Conservation (phyloP, 2,888 invertebrate genomes). For the Poecilobothrus nobilitatus region DNA sequence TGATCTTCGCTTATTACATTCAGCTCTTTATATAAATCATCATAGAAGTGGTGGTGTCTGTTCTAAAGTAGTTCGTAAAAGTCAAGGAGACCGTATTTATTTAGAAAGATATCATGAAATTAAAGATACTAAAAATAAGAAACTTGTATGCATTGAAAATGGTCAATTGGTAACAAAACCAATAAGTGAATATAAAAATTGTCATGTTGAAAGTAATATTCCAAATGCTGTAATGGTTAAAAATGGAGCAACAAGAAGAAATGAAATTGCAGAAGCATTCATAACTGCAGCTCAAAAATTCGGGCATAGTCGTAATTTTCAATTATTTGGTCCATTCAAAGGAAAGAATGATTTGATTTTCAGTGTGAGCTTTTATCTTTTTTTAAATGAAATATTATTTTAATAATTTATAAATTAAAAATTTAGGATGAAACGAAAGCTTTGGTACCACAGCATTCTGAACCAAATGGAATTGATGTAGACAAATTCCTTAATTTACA, state of each 20-base stretch:
- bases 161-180: slow-evolving; percentile 24
- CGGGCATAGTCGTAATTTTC: slow-evolving; percentile 36
- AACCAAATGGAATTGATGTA: too few species aligned
- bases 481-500: too few species aligned
- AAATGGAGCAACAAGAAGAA: slow-evolving; percentile 23
- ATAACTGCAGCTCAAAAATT: slow-evolving; percentile 28
- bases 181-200: slow-evolving; percentile 34
- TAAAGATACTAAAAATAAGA: background rate
- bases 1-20: background rate
- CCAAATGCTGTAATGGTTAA: slow-evolving; percentile 17
- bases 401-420: too few species aligned
- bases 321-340: slow-evolving; percentile 37
- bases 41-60: background rate
- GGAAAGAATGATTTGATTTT: slow-evolving; percentile 36
- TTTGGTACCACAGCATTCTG: too few species aligned
- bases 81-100: background rate
- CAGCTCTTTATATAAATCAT: background rate
- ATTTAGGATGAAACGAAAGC: too few species aligned
- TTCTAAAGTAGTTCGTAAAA: background rate
- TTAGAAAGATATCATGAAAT: background rate
- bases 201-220: slow-evolving; percentile 38
- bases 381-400: too few species aligned
- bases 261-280: slow-evolving; percentile 32
- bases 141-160: background rate
- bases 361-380: slow-evolving; percentile 32